Evolutionary conservation across 2,113 vertebrate genomes (phyloP), one percentile per base, ranked within the genome.

Genomic region (Orycteropus afer): DNA sequence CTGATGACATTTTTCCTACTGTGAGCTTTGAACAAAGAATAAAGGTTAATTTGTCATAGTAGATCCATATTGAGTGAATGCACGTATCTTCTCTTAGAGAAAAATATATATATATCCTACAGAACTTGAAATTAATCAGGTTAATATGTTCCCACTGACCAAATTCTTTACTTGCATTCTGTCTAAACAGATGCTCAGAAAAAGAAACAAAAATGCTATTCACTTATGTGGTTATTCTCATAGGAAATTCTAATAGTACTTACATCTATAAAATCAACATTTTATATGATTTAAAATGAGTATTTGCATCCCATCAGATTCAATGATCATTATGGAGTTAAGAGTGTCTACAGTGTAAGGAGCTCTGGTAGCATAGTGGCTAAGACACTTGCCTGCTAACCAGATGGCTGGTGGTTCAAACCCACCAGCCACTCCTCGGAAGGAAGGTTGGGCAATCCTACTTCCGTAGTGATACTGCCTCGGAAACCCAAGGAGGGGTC

Each of bases 111-210:
- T 89, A 61, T 11, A 25, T 73, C 80, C 86, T 73, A n/a, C 13
- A 92, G 45, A 79, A 86, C 77, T 76, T 32, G 55, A 73, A 93
- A 94, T 92, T 95, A 88, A 92, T 77, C 47, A 32, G 34, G 82
- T 69, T 96, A 90, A 74, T 95, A 37, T 23, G 51, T 32, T 81
- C 61, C 18, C 80, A 40, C n/a, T 84, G 89, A 61, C 55, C 61
- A 80, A 79, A 88, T 69, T 89, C 61, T 93, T 47, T 89, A 80
- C 40, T 90, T 87, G 65, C 6, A 7, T 83, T 55, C 59, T 65
- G 29, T 90, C 84, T 95, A 80, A 85, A 83, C 47, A 92, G 78
- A 73, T 69, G 22, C 42, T 53, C 45, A 81, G 55, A 88, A 65
- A 81, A 90, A 65, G 2, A 91, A 84, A n/a, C 71, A 67, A 94